Conservation (phyloP, 2,888 invertebrate genomes). For the Lucinisca nassula region DNA sequence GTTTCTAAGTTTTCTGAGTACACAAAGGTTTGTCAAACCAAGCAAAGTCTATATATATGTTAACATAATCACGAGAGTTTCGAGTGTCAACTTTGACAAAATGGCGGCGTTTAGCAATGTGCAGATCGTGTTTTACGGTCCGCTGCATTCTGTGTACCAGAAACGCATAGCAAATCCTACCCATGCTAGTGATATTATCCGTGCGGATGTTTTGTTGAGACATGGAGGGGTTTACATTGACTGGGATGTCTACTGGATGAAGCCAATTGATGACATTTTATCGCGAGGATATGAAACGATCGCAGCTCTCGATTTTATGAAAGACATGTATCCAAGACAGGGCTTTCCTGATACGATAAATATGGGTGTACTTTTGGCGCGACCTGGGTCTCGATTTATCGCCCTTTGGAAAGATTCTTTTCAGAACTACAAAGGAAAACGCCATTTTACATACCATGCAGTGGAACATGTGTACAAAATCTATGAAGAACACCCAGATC, state of each 20-base stretch:
- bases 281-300: background rate
- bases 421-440: background rate
- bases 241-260: background rate
- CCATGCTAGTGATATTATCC: background rate
- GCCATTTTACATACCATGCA: background rate
- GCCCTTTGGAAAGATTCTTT: background rate
- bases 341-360: background rate
- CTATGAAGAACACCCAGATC: background rate
- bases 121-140: background rate
- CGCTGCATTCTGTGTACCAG: background rate
- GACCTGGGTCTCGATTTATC: background rate
- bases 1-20: constrained; percentile 6
- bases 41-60: background rate
- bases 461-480: background rate
- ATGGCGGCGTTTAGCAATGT: background rate
- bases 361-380: background rate
- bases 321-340: background rate
- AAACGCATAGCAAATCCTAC: background rate
- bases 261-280: background rate
- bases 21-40: background rate
- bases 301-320: background rate
- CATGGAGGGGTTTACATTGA: background rate
- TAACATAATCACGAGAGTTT: background rate
- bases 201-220: background rate
- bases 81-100: background rate